Percentiles rank a stretch among this genome's conserved stretches.
These are phyloP conservation scores for Diorhabda carinulata DNA, from an alignment of 1,140 invertebrate genomes.

Conservation along the genomic window DNA sequence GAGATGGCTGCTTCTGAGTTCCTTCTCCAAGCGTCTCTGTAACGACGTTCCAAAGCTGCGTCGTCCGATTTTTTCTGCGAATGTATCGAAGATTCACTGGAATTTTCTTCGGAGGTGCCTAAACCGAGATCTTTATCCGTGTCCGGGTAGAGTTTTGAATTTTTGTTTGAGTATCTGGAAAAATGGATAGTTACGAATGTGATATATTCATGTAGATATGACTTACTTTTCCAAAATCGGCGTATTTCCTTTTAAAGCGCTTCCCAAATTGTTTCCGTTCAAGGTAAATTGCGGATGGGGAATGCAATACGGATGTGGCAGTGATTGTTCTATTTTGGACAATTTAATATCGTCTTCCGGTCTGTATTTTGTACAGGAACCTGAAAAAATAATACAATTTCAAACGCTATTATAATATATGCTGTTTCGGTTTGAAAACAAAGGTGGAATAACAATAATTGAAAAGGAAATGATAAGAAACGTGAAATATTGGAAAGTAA, in stretches of 20 bases:
- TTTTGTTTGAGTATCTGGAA: conserved; percentile 32
- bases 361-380: conserved; percentile 61
- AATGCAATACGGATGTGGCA: conserved; percentile 67
- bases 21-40: conserved; percentile 67
- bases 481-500: no score
- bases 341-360: conserved; percentile 51
- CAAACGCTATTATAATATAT: no score
- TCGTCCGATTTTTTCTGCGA: conserved; percentile 50
- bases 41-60: conserved; percentile 56
- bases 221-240: conserved; percentile 13
- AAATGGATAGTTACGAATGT: neutral
- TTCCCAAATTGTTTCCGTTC: conserved; percentile 55
- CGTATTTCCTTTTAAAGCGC: conserved; percentile 28
- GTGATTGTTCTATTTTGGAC: conserved; percentile 58
- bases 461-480: no score
- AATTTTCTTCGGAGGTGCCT: conserved; percentile 79
- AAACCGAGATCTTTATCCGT: conserved; percentile 80
- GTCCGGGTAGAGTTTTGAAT: conserved; percentile 57
- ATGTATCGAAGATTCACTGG: conserved; percentile 64
- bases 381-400: conserved; percentile 33
- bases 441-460: no score
- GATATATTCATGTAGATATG: neutral
- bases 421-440: no score
- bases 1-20: conserved; percentile 53
- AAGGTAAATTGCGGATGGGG: conserved; percentile 68